Evolutionary conservation across 2,888 invertebrate genomes (phyloP).

Genomic region (Noctua janthe): DNA sequence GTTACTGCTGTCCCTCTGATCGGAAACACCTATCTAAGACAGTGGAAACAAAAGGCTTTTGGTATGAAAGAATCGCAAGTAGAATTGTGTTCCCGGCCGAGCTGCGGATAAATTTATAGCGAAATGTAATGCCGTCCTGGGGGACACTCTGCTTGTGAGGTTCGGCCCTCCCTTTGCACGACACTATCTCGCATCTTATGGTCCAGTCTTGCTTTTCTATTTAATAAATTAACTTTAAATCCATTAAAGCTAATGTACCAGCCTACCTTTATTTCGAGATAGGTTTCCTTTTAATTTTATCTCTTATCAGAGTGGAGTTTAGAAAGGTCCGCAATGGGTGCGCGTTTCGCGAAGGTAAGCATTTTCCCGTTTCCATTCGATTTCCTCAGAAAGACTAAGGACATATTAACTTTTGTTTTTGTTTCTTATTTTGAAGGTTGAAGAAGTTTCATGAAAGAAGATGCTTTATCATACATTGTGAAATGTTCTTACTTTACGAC

Average conservation of each 20-base stretch:
- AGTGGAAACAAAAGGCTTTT: constrained; percentile 83
- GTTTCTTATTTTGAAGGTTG: constrained; percentile 14
- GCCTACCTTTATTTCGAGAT: constrained; percentile 50
- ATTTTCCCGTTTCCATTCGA: constrained; percentile 30
- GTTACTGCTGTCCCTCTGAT: constrained; percentile 84
- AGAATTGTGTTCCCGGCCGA: constrained; percentile 78
- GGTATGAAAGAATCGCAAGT: constrained; percentile 81
- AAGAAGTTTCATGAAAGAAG: constrained; percentile 9
- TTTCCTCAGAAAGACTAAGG: constrained; percentile 11
- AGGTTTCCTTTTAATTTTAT: constrained; percentile 54
- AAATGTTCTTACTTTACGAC: constrained; percentile 7
- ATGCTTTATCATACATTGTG: constrained; percentile 10
- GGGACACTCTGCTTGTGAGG: constrained; percentile 74
- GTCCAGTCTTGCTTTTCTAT: constrained; percentile 71
- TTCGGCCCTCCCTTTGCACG: constrained; percentile 70
- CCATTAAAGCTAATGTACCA: constrained; percentile 62
- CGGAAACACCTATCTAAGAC: constrained; percentile 83
- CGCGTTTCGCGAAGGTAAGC: constrained; percentile 12
- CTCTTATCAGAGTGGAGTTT: constrained; percentile 44
- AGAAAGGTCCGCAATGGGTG: constrained; percentile 26
- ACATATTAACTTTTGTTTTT: constrained; percentile 10
- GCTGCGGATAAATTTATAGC: constrained; percentile 82
- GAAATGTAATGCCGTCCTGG: constrained; percentile 80
- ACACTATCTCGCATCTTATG: constrained; percentile 73
- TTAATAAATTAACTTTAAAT: constrained; percentile 74